Base-by-base conservation (phyloP, 2,797 vertebrate species). In the Phrynocephalus vlangalii region DNA sequence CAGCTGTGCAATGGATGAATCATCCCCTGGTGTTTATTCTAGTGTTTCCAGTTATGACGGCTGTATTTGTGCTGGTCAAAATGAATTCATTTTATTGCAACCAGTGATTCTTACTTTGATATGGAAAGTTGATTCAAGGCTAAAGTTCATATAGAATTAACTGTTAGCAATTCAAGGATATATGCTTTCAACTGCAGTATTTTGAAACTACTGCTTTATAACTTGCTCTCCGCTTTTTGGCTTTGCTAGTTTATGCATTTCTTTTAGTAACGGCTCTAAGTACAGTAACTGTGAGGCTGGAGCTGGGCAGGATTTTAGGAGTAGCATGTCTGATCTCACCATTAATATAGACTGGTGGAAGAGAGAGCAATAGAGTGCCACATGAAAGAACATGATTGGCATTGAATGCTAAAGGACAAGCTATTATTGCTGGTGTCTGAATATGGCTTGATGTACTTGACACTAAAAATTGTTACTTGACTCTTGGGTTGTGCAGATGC, bases 1-100 rank as follows among this genome's bases (percentile, higher is more conserved):
- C 26, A 1, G 0, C 76, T 86, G 84, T 90, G 2, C 33, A 10
- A 63, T 92, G 70, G 75, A 72, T 92, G 70, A 77, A 72, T 86
- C 87, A 20, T 2, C 88, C 6, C 48, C 1, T 50, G 78, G 44
- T 56, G 6, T 28, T n/a, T 16, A 48, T 7, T 73, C 0, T 85
- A 56, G 13, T 75, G 72, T 26, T 81, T 7, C 0, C 2, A 50
- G 63, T 50, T 60, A 5, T 88, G 68, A 30, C 13, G 52, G 26
- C 73, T 56, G 3, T 79, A 56, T 56, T 84, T 0, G 2, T 30
- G 76, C 33, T 86, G 0, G 11, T 44, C 60, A 72, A 80, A 84
- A 24, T 73, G 13, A 7, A 52, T 67, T 85, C 6, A 28, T 82
- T 67, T 78, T 48, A 24, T 2, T 75, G 16, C 33, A 73, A 10